Evolutionary conservation across 2,113 vertebrate genomes (phyloP).

Genomic region (Eptesicus fuscus): DNA sequence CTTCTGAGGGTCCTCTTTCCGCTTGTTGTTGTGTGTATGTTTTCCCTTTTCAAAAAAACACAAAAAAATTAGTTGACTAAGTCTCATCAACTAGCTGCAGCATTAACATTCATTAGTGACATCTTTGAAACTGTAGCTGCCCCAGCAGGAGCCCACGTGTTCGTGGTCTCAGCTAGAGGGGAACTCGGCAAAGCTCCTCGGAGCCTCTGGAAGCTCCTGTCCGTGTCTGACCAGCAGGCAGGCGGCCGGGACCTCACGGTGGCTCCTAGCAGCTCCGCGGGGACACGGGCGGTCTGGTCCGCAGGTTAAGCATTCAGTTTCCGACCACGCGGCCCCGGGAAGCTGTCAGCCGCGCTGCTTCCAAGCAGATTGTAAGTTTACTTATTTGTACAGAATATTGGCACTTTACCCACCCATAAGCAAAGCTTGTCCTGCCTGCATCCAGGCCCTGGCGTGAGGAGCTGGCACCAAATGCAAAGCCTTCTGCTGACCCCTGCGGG

Average conservation of each 20-base stretch:
- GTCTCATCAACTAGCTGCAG: too few relatives aligned
- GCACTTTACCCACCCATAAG: constrained; percentile 80
- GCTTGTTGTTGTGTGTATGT: too few relatives aligned
- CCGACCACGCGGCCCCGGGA: not conserved
- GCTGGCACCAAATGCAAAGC: not conserved
- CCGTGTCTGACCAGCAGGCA: too few relatives aligned
- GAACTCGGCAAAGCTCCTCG: too few relatives aligned
- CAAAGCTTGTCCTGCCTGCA: constrained; percentile 34
- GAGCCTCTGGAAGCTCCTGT: too few relatives aligned
- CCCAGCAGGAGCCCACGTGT: too few relatives aligned
- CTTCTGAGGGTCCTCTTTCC: constrained; percentile 73
- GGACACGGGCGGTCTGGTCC: too few relatives aligned
- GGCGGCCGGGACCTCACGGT: too few relatives aligned
- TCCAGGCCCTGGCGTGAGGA: not conserved
- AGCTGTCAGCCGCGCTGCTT: constrained; percentile 62
- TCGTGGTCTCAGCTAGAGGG: too few relatives aligned
- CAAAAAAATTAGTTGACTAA: not conserved
- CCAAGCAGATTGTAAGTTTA: constrained; percentile 75
- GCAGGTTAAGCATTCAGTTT: not conserved
- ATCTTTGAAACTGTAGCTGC: too few relatives aligned
- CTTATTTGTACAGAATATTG: constrained; percentile 77
- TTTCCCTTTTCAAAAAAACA: not conserved
- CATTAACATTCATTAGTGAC: too few relatives aligned
- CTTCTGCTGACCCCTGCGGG: not conserved
- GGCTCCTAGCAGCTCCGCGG: too few relatives aligned